phyloP scores from a whole-genome alignment of 35 echinoderm and acorn worm genomes.

The Hemicentrotus pulcherrimus region DNA sequence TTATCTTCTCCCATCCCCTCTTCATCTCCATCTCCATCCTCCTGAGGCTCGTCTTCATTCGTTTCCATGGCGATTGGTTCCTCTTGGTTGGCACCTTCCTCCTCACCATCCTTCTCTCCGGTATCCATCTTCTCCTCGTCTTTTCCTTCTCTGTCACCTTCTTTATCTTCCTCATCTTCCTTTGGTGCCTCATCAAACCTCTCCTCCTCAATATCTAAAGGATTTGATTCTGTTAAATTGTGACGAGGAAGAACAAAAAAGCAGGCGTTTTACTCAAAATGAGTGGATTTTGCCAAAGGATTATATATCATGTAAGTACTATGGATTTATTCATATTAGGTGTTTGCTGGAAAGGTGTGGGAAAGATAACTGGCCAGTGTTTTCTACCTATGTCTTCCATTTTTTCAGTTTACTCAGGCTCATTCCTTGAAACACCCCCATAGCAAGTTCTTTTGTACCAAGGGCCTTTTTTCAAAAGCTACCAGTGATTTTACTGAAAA shows the following conservation, averaged over 20 bases:
- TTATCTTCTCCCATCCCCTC: slow-evolving; percentile 56
- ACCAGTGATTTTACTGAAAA: too few relatives aligned
- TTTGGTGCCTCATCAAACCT: not conserved
- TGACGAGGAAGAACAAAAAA: not conserved
- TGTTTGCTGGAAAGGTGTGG: too few relatives aligned
- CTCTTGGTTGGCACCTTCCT: slow-evolving; percentile 3
- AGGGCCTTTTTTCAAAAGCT: too few relatives aligned
- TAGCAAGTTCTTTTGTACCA: too few relatives aligned
- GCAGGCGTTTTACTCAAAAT: not conserved
- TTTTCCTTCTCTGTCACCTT: slow-evolving; percentile 47
- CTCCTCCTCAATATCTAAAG: slow-evolving; percentile 77
- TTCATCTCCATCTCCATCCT: slow-evolving; percentile 56
- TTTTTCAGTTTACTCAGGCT: too few relatives aligned
- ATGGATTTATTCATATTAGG: too few relatives aligned
- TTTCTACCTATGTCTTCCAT: too few relatives aligned
- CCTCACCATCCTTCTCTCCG: slow-evolving; percentile 42
- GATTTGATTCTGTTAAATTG: slow-evolving; percentile 63
- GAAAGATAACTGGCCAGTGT: too few relatives aligned
- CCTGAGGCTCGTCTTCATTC: slow-evolving; percentile 28
- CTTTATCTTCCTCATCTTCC: slow-evolving; percentile 58
- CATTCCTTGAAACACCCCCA: too few relatives aligned
- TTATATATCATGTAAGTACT: too few relatives aligned
- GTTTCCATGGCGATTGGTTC: slow-evolving; percentile 51
- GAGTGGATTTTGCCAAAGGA: too few relatives aligned
- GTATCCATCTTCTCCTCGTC: slow-evolving; percentile 52